Conservation (phyloP, 1,140 invertebrate genomes). For the Camponotus floridanus region DNA sequence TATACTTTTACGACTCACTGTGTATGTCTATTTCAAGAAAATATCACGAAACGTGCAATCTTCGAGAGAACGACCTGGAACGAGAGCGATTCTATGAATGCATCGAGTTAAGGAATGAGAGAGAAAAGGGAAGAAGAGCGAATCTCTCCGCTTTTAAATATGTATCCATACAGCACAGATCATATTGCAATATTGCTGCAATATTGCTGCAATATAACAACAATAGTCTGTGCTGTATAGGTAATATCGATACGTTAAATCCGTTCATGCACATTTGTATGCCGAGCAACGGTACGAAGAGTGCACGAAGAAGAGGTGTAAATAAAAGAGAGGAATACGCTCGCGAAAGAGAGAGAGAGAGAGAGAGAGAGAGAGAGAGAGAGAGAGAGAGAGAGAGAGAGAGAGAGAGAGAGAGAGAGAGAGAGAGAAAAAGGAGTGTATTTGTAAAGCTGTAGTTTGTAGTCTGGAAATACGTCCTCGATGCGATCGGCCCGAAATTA, state of each 20-base stretch:
- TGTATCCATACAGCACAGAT: no score
- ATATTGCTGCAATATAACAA: no score
- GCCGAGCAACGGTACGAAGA: slow-evolving; percentile 26
- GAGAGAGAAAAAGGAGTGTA: slow-evolving; percentile 30
- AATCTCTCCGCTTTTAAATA: slow-evolving; percentile 6
- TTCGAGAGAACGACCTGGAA: neutral
- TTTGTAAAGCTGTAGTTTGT: slow-evolving; percentile 62
- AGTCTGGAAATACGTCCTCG: slow-evolving; percentile 36
- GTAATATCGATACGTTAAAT: slow-evolving; percentile 43
- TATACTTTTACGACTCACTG: neutral
- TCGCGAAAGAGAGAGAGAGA: no score
- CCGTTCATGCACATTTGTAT: slow-evolving; percentile 25
- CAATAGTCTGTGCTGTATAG: no score
- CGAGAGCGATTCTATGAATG: slow-evolving; percentile 5
- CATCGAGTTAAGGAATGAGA: neutral
- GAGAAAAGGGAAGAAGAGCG: neutral
- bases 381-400: no score
- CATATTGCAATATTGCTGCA: no score
- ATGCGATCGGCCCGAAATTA: slow-evolving; percentile 24
- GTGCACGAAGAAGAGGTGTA: slow-evolving; percentile 60
- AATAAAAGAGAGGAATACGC: slow-evolving; percentile 60
- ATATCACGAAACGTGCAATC: neutral
- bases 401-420: no score
- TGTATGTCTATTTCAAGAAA: neutral
- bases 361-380: no score